Conservation (phyloP, 2,797 vertebrate genomes). For the Oryzias sinensis region DNA sequence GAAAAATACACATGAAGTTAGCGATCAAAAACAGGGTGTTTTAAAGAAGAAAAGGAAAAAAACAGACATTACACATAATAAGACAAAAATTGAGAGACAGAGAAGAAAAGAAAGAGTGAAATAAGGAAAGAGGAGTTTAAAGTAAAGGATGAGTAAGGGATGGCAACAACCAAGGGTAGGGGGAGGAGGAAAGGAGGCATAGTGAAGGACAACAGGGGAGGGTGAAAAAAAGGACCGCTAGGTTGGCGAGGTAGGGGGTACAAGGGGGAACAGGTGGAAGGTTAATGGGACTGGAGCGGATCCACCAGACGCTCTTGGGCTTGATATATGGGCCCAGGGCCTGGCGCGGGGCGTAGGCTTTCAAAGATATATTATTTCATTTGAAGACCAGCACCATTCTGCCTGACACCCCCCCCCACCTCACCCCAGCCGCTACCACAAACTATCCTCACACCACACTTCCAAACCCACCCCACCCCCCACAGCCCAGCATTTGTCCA, state of each 20-base stretch:
- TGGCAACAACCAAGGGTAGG: slow-evolving; percentile 88
- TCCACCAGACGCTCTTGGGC: slow-evolving; percentile 93
- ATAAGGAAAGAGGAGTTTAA: slow-evolving; percentile 39
- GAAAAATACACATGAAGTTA: slow-evolving; percentile 22
- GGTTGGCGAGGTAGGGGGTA: slow-evolving; percentile 80
- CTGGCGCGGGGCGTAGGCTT: slow-evolving; percentile 94
- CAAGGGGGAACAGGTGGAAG: slow-evolving; percentile 99
- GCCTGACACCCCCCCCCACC: slow-evolving; percentile 63
- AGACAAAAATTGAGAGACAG: slow-evolving; percentile 32
- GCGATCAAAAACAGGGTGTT: slow-evolving; percentile 5
- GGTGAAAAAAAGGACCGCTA: slow-evolving; percentile 86
- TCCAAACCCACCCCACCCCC: slow-evolving; percentile 38
- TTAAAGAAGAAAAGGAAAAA: slow-evolving; percentile 14
- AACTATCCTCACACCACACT: slow-evolving; percentile 10
- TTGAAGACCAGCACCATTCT: slow-evolving; percentile 96
- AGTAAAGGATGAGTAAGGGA: slow-evolving; percentile 82
- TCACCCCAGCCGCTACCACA: not conserved
- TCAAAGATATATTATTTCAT: slow-evolving; percentile 99
- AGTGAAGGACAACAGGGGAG: slow-evolving; percentile 90
- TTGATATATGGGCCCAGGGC: slow-evolving; percentile 98
- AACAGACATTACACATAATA: slow-evolving; percentile 9
- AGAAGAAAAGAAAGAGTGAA: slow-evolving; percentile 35
- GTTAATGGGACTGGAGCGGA: slow-evolving; percentile 99
- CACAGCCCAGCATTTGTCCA: slow-evolving; percentile 86
- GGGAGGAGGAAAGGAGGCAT: slow-evolving; percentile 84